phyloP scores from a whole-genome alignment of 2,797 vertebrate species.

The Todus mexicanus region DNA sequence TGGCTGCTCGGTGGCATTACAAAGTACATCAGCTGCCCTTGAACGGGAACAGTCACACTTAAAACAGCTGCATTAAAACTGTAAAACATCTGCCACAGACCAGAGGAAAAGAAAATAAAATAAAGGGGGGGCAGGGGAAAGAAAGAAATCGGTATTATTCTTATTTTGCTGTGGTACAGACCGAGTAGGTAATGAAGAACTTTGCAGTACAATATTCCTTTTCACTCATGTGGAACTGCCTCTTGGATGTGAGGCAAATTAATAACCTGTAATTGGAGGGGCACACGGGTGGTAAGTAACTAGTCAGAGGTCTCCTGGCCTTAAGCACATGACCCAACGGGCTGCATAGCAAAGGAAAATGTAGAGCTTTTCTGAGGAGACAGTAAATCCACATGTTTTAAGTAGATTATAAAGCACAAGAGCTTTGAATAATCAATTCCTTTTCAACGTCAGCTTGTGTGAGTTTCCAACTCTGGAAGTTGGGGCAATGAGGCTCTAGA shows the following conservation, averaged over 20 bases:
- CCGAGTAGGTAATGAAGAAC: slow-evolving; percentile 38
- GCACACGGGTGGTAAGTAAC: not conserved
- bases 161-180: slow-evolving; percentile 26
- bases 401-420: slow-evolving; percentile 58
- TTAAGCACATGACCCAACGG: slow-evolving; percentile 31
- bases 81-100: slow-evolving; percentile 45
- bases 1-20: slow-evolving; percentile 51
- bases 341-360: slow-evolving; percentile 15
- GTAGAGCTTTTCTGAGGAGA: slow-evolving; percentile 50
- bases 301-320: slow-evolving; percentile 38
- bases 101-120: not conserved
- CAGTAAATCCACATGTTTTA: slow-evolving; percentile 54
- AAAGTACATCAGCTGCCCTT: slow-evolving; percentile 61
- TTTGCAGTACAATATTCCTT: not conserved
- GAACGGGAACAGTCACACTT: slow-evolving; percentile 36
- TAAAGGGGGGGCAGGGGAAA: not conserved
- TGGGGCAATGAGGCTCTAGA: slow-evolving; percentile 37
- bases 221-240: slow-evolving; percentile 52
- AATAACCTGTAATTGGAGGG: slow-evolving; percentile 59
- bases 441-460: slow-evolving; percentile 41
- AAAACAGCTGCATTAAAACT: slow-evolving; percentile 55
- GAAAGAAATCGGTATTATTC: slow-evolving; percentile 13
- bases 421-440: slow-evolving; percentile 59
- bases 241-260: slow-evolving; percentile 41
- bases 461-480: slow-evolving; percentile 45